Evolutionary conservation across 2,888 invertebrate genomes (phyloP), one percentile per base, ranked within the genome.

Genomic region (Amphimallon solstitiale): DNA sequence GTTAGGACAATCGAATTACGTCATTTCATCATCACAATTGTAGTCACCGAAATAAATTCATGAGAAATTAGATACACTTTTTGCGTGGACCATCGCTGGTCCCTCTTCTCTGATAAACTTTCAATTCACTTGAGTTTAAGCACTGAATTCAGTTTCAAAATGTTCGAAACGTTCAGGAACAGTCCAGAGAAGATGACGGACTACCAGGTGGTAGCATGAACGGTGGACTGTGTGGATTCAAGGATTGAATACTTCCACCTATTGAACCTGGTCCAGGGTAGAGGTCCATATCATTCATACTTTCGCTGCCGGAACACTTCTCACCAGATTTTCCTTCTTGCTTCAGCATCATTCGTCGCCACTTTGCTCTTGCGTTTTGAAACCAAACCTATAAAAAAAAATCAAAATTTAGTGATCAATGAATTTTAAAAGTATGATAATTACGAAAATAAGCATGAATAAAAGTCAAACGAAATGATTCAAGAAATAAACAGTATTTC

Each of bases 321-420:
- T 91, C 91, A 71, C 88, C 86, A 40, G 81, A 80, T 77, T 90
- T 90, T 81, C 89, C 90, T 79, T 92, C 92, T 78, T 92, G 92
- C 79, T 92, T 92, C 75, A 92, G 85, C 82, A 93, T 90, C 88
- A 93, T 92, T 72, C 96, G 89, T 76, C 96, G 89, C 91, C 94
- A 95, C 85, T 96, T 96, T 73, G 96, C 96, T 38, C 96, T 86
- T 23, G 95, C 95, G 81, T 96, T 96, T 84, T 96, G 95, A 84
- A 96, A 96, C 95, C 95, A 95, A 64, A 95, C 95, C 95, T 95
- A 88, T 40, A 85, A 85, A 83, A 84, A 86, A 83, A 80, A 81
- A 77, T n/a, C n/a, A 73, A 71, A 73, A 34, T 37, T 15, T 19
- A n/a, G n/a, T n/a, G n/a, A n/a, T n/a, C n/a, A n/a, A n/a, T n/a